Base-by-base conservation (phyloP, 2,797 vertebrate genomes). In the Sphaeramia orbicularis region DNA sequence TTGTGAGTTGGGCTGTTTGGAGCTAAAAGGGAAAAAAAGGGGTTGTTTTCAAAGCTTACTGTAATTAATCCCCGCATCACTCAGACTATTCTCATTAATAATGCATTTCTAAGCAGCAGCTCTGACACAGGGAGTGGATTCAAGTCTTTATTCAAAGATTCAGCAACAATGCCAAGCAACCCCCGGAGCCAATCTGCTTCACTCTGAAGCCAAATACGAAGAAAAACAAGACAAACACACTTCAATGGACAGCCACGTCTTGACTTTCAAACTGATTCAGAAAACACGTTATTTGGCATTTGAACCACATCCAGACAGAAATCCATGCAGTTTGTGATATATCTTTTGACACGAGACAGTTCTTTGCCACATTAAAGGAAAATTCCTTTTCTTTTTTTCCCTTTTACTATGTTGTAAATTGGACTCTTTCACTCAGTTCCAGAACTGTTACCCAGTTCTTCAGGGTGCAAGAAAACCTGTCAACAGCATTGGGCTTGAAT, bases 11-110 rank as follows among this genome's bases (percentile, higher is more conserved):
- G 47, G 41, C 41, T 61, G 21, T 57, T 38, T 65, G 62, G 48
- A 69, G 37, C 19, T 38, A 56, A 71, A 50, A 57, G 12, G 49
- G 27, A 5, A 10, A 40, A 53, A 71, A 37, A 56, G 18, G 14
- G 3, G 2, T 36, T 19, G 9, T 42, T 79, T 65, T 74, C 37
- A 67, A 62, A 80, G 77, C 73, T 19, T 84, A 84, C 77, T 80
- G 84, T 86, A 89, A 92, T 89, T 90, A 92, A 88, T 89, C 86
- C 76, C 69, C 60, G 65, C 80, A 86, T 78, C 85, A 86, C 71
- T 80, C 83, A 56, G 75, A 50, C 65, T 64, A 42, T 63, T 80
- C 83, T 86, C 84, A 90, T 90, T 88, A 90, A 91, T 91, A 90
- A 90, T 91, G 77, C 71, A 90, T 89, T 85, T 77, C 43, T 43